Evolutionary conservation across 2,888 invertebrate genomes (phyloP), one percentile per base, ranked within the genome.

Genomic region (Tetheella fluctuosa): DNA sequence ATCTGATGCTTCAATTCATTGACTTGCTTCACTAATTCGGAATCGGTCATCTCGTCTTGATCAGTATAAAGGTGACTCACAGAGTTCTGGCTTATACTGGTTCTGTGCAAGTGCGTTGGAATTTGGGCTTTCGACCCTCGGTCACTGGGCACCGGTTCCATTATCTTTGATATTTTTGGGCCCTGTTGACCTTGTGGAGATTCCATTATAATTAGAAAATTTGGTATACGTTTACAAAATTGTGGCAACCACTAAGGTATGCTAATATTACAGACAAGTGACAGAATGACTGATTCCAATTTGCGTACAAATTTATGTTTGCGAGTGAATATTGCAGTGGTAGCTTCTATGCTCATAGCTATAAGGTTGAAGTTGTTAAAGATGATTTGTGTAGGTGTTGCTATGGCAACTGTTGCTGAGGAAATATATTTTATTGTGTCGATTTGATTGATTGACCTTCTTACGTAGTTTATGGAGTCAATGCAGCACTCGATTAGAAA

Each of bases 21-120:
- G 0, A 93, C 88, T 62, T 85, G 78, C 58, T 82, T 88, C 5
- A 88, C 69, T 0, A 93, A 72, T 58, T 91, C 91, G 0, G 74
- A 71, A 42, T 92, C 93, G 0, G 82, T 79, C 0, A 91, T 23
- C 57, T 88, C 86, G 0, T 88, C 88, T 0, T 74, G 17, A 0
- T 87, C 85, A 13, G 83, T 83, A 1, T 80, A 64, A 10, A 81
- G 63, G 12, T 84, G 83, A 54, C 87, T 88, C 0, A 80, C 64
- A 0, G 88, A 88, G n/a, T 80, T 74, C 52, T 86, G 86, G 54
- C 90, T 90, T 0, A 75, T 57, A 54, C 81, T 84, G 60, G 83
- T 83, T 17, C 75, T 77, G 1, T 84, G 77, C 0, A 67, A 68
- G n/a, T 78, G 76, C 28, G 15, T 15, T 15, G 12, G 4, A 10